Conservation (phyloP, 2,888 invertebrate genomes). For the Pollenia labialis region DNA sequence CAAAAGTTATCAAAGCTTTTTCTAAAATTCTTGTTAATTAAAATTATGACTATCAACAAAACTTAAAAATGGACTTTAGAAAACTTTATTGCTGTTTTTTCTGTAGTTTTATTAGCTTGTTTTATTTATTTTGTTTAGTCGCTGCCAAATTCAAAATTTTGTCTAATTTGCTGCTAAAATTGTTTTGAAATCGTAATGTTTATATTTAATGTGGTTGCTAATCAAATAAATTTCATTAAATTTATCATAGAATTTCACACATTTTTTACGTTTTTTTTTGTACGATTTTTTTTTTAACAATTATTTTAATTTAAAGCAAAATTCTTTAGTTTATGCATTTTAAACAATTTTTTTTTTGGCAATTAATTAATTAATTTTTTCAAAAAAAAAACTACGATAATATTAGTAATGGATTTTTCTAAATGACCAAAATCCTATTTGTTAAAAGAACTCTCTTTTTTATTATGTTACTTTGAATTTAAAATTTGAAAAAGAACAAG, state of each 20-base stretch:
- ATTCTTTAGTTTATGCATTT: constrained; percentile 54
- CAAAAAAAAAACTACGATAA: constrained; percentile 17
- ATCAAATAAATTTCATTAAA: constrained; percentile 74
- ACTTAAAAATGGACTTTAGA: too few species aligned
- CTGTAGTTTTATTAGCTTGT: background rate
- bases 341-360: constrained; percentile 6
- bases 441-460: background rate
- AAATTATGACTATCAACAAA: too few species aligned
- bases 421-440: background rate
- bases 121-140: constrained; percentile 20
- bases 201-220: constrained; percentile 67
- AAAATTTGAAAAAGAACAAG: background rate
- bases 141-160: constrained; percentile 40
- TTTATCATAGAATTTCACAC: constrained; percentile 73
- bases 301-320: constrained; percentile 47
- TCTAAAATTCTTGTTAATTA: too few species aligned
- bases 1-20: background rate
- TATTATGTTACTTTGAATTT: too few species aligned
- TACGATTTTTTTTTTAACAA: constrained; percentile 49
- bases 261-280: constrained; percentile 50
- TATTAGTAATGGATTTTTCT: constrained; percentile 58
- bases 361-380: constrained; percentile 32
- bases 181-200: constrained; percentile 49
- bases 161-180: constrained; percentile 68
- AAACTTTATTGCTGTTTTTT: background rate